phyloP scores from a whole-genome alignment of 1,140 invertebrate species.

The Drosophila prosaltans region DNA sequence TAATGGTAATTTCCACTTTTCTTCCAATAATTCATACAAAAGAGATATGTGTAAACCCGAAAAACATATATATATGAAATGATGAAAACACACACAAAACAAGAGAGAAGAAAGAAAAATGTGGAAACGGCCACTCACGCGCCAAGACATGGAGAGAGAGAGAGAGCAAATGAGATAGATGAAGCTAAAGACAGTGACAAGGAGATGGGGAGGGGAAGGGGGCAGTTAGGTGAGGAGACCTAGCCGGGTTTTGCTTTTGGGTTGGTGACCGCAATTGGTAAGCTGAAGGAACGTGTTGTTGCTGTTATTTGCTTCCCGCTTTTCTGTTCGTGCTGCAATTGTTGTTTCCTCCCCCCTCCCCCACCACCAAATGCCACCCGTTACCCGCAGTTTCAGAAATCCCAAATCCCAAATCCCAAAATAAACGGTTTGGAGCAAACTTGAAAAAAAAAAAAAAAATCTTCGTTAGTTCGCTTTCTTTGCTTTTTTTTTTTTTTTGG shows the following conservation, averaged over 20 bases:
- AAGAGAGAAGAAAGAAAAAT: constrained; percentile 26
- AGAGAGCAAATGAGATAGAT: not conserved
- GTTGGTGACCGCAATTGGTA: constrained; percentile 59
- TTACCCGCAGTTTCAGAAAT: not conserved
- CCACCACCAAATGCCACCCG: not conserved
- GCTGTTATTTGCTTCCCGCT: constrained; percentile 66
- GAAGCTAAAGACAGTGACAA: no score
- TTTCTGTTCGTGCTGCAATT: constrained; percentile 70
- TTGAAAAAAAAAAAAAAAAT: constrained; percentile 45
- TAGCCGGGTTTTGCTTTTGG: constrained; percentile 17
- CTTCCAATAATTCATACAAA: constrained; percentile 44
- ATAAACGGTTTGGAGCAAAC: constrained; percentile 48
- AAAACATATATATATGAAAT: constrained; percentile 54
- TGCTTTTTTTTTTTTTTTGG: constrained; percentile 41
- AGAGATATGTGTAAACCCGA: constrained; percentile 38
- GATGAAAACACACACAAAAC: constrained; percentile 42
- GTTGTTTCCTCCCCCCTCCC: constrained; percentile 36
- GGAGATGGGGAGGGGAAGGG: not conserved
- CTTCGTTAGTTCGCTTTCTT: constrained; percentile 47
- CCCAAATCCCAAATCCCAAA: not conserved
- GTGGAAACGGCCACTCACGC: constrained; percentile 70
- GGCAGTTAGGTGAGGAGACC: not conserved
- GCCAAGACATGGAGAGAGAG: constrained; percentile 26
- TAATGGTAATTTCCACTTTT: constrained; percentile 39
- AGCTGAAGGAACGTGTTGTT: constrained; percentile 67